Percentiles rank a stretch among this genome's conserved stretches.
Conservation (phyloP, 2,888 invertebrate species). For the Athripsodes cinereus region DNA sequence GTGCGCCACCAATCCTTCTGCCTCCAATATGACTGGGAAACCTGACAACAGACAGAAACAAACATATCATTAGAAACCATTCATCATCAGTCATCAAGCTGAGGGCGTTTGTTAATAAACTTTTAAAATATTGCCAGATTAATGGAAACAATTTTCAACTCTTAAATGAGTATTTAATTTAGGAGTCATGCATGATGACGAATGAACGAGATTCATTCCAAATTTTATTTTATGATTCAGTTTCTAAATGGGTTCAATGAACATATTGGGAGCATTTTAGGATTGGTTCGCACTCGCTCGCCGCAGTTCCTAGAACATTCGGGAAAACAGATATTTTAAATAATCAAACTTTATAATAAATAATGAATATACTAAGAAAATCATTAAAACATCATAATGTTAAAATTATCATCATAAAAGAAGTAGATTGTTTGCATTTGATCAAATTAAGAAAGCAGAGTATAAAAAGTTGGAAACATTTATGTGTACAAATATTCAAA, state of each 20-base stretch:
- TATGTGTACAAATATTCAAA: too few species aligned
- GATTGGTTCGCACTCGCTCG: constrained; percentile 24
- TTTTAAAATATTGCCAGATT: neutral
- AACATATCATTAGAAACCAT: constrained; percentile 27
- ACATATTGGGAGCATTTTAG: neutral
- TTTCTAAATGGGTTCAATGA: neutral
- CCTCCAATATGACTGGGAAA: constrained; percentile 45
- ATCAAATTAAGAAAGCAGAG: too few species aligned
- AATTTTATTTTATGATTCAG: too few species aligned
- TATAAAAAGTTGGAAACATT: too few species aligned
- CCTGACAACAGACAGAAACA: constrained; percentile 55
- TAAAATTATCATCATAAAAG: too few species aligned
- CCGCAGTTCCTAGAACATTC: constrained; percentile 14
- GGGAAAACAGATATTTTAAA: neutral
- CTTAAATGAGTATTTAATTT: neutral
- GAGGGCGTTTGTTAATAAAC: neutral
- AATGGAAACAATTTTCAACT: neutral
- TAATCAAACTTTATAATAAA: neutral
- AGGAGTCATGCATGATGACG: too few species aligned
- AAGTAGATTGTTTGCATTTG: too few species aligned
- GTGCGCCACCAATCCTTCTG: constrained; percentile 26
- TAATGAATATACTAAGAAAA: too few species aligned
- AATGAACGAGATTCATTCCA: too few species aligned
- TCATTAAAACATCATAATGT: too few species aligned
- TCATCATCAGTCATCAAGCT: constrained; percentile 22